Base-by-base conservation (phyloP, 2,113 vertebrate genomes). In the Myotis brandtii region DNA sequence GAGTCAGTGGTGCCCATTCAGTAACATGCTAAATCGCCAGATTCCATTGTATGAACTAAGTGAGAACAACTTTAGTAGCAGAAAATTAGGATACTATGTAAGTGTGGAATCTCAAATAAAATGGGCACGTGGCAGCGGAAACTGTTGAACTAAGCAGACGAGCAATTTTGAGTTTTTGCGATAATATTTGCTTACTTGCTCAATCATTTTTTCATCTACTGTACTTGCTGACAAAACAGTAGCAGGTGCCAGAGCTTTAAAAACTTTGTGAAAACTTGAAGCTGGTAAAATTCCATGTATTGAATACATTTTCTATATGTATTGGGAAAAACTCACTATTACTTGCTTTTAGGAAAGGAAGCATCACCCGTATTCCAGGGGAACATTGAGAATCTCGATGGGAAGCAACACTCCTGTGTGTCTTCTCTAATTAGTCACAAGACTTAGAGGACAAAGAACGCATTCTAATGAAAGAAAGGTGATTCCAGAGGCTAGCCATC, bases 201-300 rank as follows among this genome's bases (percentile, higher is more conserved):
- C 40, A 3, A 32, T 93, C 75, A 64, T 72, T 20, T 86, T 66
- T 93, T 87, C 66, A 88, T 37, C 76, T 40, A 8, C 46, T 66
- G 73, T 18, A 80, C 50, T 79, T 86, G 93, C 93, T 91, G 93
- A 94, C 56, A 40, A 90, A 94, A 91, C 30, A 91, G 50, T 75
- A 89, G 87, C 95, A 89, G 89, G 64, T 93, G 91, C 79, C 67
- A 83, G 77, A 13, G 52, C 48, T 86, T 96, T 85, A 25, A 66
- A 72, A 92, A 77, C 46, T 79, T 73, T 86, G 77, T 56, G 30
- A 81, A 77, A 85, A n/a, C 43, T 48, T 46, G 12, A 91, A 95
- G 82, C 64, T 21, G 92, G 89, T 43, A 70, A 54, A 91, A 89
- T 80, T 69, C 30, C 32, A 9, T 20, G 30, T 59, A 6, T 72